These are phyloP conservation scores for Scaptomyza polygonia DNA, from an alignment of 2,888 invertebrate genomes.

Conservation along the genomic window DNA sequence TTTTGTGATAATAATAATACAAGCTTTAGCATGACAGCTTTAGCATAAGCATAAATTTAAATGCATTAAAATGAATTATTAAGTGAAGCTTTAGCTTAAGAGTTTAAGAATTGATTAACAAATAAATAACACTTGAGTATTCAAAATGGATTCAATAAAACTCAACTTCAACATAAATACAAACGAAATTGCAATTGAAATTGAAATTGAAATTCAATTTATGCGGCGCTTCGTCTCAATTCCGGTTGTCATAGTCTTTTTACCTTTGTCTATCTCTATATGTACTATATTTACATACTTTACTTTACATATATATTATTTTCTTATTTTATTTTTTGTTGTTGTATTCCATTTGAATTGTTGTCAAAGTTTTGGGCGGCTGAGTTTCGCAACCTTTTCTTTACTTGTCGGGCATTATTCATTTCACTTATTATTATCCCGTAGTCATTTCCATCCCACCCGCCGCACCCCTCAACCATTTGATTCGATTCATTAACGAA, in stretches of 20 bases:
- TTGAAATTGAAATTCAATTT: conserved; percentile 19
- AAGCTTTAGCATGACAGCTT: neutral
- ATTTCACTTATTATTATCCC: neutral
- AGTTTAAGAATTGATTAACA: too few relatives aligned
- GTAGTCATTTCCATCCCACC: conserved; percentile 18
- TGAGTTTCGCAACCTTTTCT: conserved; percentile 36
- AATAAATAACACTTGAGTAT: conserved; percentile 24
- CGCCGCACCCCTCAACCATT: neutral
- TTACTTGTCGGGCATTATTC: neutral
- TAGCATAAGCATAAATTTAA: neutral
- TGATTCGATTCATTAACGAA: conserved; percentile 39
- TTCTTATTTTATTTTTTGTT: neutral
- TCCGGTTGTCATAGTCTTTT: conserved; percentile 33
- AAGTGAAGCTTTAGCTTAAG: too few relatives aligned
- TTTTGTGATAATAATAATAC: neutral
- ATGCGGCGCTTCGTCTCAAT: conserved; percentile 9
- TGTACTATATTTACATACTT: neutral
- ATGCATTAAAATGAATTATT: too few relatives aligned
- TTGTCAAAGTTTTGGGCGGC: conserved; percentile 34
- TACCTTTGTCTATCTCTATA: neutral
- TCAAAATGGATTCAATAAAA: conserved; percentile 27
- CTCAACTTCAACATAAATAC: conserved; percentile 5
- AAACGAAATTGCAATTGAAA: conserved; percentile 1
- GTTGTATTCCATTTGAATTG: conserved; percentile 10
- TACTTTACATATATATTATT: neutral